Evolutionary conservation across 2,888 invertebrate species (phyloP), one percentile per base, ranked within the genome.

Genomic region (Pachliopta kotzebuea): DNA sequence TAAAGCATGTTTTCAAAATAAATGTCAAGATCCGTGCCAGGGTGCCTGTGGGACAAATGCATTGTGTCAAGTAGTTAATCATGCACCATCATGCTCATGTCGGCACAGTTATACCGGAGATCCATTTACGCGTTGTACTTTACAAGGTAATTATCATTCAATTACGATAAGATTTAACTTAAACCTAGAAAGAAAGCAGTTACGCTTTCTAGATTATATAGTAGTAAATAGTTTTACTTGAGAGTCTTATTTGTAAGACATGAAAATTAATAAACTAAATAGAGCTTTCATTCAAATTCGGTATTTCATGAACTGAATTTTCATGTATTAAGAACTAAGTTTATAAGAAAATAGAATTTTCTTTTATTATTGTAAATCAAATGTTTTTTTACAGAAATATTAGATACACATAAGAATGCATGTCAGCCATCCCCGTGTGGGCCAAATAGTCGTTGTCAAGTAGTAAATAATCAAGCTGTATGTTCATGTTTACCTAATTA

Each of bases 11-110:
- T 86, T 95, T 11, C 93, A 94, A 75, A 94, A 93, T 72, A 95
- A 94, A 84, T 96, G 96, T 79, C 87, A 91, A 72, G 95, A 96
- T 83, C 96, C 96, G 53, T 96, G 96, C 76, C 95, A 95, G 4
- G 96, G 95, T 69, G 94, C 94, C 11, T 96, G 96, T 80, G 96
- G 95, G 1, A 93, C 94, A 70, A 96, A 96, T 79, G 95, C 96
- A 11, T 84, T 94, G 37, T 96, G 96, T 77, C 94, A 94, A 85
- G 95, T 95, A 23, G 92, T 95, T 7, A 95, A 95, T 72, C 95
- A 95, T 83, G 83, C 95, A 74, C 94, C 95, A 61, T 92, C 93
- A 57, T 94, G 96, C 79, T 93, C 93, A 56, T 96, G 96, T 79
- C 81, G 90, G 31, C 83, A 83, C 59, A 95, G 95, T 24, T 96